These are phyloP conservation scores for Lateolabrax maculatus DNA, from an alignment of 2,797 vertebrate species.

Conservation along the genomic window DNA sequence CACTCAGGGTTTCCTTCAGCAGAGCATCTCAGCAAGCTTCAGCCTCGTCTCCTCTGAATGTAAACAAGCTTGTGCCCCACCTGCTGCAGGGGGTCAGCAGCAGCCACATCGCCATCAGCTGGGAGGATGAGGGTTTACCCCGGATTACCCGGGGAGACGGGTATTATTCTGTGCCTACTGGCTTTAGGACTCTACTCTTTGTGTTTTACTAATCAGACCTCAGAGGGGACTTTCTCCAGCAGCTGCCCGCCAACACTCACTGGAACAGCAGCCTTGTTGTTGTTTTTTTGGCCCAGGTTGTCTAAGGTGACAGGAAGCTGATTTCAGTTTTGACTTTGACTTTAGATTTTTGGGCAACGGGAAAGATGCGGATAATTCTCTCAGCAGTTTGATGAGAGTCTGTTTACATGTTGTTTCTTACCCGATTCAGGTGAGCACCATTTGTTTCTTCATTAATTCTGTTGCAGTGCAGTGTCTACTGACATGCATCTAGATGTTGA, in stretches of 20 bases:
- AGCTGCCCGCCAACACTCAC: constrained; percentile 17
- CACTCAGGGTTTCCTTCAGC: neutral
- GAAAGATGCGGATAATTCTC: neutral
- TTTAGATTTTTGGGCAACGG: neutral
- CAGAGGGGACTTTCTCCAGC: constrained; percentile 69
- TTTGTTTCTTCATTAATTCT: neutral
- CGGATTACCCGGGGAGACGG: constrained; percentile 77
- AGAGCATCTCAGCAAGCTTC: constrained; percentile 3
- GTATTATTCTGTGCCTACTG: constrained; percentile 72
- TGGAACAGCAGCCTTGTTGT: neutral
- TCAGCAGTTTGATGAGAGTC: neutral
- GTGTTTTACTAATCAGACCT: constrained; percentile 73
- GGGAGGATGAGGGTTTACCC: constrained; percentile 76
- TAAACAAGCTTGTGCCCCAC: constrained; percentile 47
- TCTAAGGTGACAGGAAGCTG: neutral
- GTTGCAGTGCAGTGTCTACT: too few species aligned
- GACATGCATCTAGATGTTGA: neutral
- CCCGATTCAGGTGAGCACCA: constrained; percentile 54
- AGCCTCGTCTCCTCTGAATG: neutral
- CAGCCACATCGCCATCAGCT: constrained; percentile 60
- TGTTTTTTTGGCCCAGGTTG: neutral
- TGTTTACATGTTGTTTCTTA: neutral
- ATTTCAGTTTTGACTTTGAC: neutral
- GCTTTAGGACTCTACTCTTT: constrained; percentile 60
- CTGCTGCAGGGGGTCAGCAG: constrained; percentile 60